Percentiles rank a stretch among this genome's conserved stretches.
Evolutionary conservation across 1,140 invertebrate species (phyloP).

Genomic region (Drosophila ironensis): DNA sequence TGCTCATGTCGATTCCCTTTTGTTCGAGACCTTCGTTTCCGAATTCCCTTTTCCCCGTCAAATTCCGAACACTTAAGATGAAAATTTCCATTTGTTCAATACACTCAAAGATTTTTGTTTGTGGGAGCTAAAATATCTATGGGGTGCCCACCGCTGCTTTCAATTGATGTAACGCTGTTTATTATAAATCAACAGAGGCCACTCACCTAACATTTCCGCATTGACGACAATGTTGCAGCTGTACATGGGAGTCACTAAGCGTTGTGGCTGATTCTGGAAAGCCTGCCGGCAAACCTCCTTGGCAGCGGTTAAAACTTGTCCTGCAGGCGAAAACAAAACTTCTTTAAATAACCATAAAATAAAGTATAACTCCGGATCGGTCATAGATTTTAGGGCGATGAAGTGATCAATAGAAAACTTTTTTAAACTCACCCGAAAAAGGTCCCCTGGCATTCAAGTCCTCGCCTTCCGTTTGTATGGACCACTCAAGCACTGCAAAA

Average conservation of each 20-base stretch:
- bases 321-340: slow-evolving; percentile 80
- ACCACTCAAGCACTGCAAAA: slow-evolving; percentile 94
- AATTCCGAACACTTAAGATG: too few relatives aligned
- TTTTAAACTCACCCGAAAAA: slow-evolving; percentile 84
- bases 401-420: too few relatives aligned
- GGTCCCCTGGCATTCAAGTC: slow-evolving; percentile 83
- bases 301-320: slow-evolving; percentile 95
- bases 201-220: slow-evolving; percentile 94
- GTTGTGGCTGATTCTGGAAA: slow-evolving; percentile 94
- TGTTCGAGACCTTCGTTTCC: too few relatives aligned
- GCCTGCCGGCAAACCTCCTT: slow-evolving; percentile 94
- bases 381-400: too few relatives aligned
- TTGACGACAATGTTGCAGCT: slow-evolving; percentile 96
- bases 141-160: too few relatives aligned
- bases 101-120: too few relatives aligned
- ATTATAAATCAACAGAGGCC: not conserved
- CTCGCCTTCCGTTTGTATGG: slow-evolving; percentile 82
- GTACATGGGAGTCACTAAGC: slow-evolving; percentile 98
- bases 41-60: too few relatives aligned
- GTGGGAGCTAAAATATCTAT: too few relatives aligned
- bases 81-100: too few relatives aligned
- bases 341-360: not conserved
- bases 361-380: too few relatives aligned
- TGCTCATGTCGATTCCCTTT: too few relatives aligned
- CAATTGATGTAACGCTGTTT: slow-evolving; percentile 6